Base-by-base conservation (phyloP, 1,140 invertebrate genomes). In the Solen grandis region DNA sequence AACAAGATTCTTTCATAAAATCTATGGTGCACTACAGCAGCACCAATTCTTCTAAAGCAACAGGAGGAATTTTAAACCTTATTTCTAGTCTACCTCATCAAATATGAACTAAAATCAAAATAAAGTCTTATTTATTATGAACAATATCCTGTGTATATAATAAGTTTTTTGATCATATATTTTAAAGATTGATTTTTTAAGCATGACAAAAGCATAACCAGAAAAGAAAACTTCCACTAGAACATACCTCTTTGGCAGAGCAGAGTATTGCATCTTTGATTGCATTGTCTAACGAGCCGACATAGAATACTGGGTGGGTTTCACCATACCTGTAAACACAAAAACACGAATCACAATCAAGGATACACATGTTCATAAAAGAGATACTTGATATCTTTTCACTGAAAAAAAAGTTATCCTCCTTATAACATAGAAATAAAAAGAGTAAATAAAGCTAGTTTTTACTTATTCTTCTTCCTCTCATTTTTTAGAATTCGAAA, bases 201-300 rank as follows among this genome's bases (percentile, higher is more conserved):
- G n/a, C n/a, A n/a, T n/a, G n/a, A n/a, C n/a, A n/a, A n/a, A n/a
- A n/a, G n/a, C n/a, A n/a, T n/a, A n/a, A n/a, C n/a, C n/a, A n/a
- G n/a, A n/a, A n/a, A n/a, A n/a, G n/a, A n/a, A n/a, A n/a, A n/a
- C n/a, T n/a, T n/a, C n/a, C n/a, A n/a, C n/a, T n/a, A n/a, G n/a
- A n/a, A n/a, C n/a, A n/a, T 93, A 98, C 97, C 93, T 98, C 96
- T 94, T 95, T 96, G 38, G 97, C 97, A 68, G 96, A 95, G 25
- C 87, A 88, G 62, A 87, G 78, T 73, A 96, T 97, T 33, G 97
- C 96, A 92, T 98, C 96, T 91, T 96, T 95, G 52, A 98, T 94
- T 31, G 97, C 97, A 92, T 97, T 95, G 85, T 98, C 96, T 74
- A 99, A 93, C 50, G 96, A 96, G 46, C 97, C 97, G 85, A 96